Evolutionary conservation across 1,140 invertebrate genomes (phyloP), one percentile per base, ranked within the genome.

Genomic region (Anoplophora glabripennis): DNA sequence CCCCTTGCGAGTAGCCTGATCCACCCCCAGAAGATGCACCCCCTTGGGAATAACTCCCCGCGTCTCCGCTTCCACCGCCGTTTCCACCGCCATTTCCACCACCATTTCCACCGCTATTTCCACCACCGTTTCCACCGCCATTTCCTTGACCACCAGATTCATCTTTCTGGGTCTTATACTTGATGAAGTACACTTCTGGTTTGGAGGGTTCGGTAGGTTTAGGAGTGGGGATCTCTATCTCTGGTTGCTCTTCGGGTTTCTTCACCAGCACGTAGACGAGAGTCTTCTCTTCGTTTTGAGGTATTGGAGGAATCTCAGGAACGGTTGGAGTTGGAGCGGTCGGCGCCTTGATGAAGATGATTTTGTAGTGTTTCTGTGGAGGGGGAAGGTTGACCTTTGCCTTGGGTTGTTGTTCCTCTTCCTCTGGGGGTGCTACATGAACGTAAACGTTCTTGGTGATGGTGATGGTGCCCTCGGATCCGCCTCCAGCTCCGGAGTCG

Each of bases 111-210:
- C 21, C 21, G 3, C 21, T 5, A 28, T 5, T 28, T 28, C 21
- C 21, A 28, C 21, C 21, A 28, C 21, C 21, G 5, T 28, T 28
- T 28, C 21, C 21, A 28, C 21, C 21, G 21, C 21, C 21, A 28
- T 28, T 28, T 28, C 21, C 21, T 3, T 28, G 21, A 28, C 21
- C 21, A 28, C 85, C 78, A 61, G 73, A 72, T 57, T 9, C 33
- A 3, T 28, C 21, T 15, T 35, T 40, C 33, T 59, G 52, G 18
- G 89, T 90, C 76, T 90, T 91, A 79, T 91, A 92, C 74, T 88
- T 84, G 76, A 92, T 91, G 78, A 92, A 92, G 80, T 90, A 92
- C 17, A 92, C 89, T 78, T 92, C 89, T 3, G 89, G 89, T 77
- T 91, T 91, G 78, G 85, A 85, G 14, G 89, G 89, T 67, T 90